Evolutionary conservation across 1,140 invertebrate genomes (phyloP).

Genomic region (Cheumatopsyche charites): DNA sequence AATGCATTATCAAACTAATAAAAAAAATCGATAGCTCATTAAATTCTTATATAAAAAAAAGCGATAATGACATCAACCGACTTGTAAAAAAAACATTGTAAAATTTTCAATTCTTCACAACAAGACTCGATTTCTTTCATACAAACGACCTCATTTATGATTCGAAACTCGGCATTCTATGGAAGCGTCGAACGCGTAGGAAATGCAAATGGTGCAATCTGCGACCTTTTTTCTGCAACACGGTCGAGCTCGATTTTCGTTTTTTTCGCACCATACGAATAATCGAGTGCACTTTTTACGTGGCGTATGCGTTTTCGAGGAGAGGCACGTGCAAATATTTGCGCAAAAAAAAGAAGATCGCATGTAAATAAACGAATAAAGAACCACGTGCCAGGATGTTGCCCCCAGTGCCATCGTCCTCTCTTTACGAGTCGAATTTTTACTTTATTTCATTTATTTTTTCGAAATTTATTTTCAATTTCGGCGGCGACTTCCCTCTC

Average conservation of each 20-base stretch:
- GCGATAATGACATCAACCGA: too few relatives aligned
- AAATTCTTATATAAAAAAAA: too few relatives aligned
- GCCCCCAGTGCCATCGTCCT: slow-evolving; percentile 24
- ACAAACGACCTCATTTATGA: neutral
- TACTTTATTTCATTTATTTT: too few relatives aligned
- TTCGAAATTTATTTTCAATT: too few relatives aligned
- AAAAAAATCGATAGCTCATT: too few relatives aligned
- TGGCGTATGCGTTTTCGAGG: neutral
- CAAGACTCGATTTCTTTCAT: too few relatives aligned
- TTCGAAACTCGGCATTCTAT: neutral
- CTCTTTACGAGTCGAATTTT: neutral
- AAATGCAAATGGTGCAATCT: slow-evolving; percentile 38
- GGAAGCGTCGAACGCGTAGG: neutral
- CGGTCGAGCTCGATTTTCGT: too few relatives aligned
- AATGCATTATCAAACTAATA: too few relatives aligned
- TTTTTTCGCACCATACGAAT: neutral
- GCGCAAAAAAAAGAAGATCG: neutral
- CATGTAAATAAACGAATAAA: slow-evolving; percentile 12
- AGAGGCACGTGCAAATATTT: slow-evolving; percentile 36
- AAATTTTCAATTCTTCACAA: too few relatives aligned
- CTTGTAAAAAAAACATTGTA: too few relatives aligned
- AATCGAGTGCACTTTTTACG: neutral
- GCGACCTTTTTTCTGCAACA: slow-evolving; percentile 14
- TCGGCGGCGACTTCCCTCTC: too few relatives aligned
- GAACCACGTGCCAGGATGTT: slow-evolving; percentile 35